phyloP scores from a whole-genome alignment of 2,113 vertebrate species.

The Lontra canadensis region DNA sequence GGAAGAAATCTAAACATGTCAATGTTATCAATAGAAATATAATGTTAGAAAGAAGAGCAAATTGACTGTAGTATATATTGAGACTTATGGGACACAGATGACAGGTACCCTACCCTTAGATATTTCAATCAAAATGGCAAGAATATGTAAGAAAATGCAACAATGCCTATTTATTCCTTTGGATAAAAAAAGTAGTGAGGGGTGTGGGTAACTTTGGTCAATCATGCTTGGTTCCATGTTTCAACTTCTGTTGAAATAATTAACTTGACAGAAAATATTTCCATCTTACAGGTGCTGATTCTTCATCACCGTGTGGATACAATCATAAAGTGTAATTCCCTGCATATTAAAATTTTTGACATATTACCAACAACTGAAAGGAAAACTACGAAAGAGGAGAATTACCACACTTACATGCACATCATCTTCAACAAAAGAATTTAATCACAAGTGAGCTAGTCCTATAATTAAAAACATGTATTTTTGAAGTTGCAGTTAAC shows the following conservation, averaged over 20 bases:
- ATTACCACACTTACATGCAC: neutral
- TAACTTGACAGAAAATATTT: neutral
- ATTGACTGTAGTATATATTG: neutral
- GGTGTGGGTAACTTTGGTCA: neutral
- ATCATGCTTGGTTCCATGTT: neutral
- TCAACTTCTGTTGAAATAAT: neutral
- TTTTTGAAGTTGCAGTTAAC: neutral
- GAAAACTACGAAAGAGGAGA: neutral
- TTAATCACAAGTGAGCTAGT: neutral
- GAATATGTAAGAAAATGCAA: neutral
- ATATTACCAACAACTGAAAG: neutral
- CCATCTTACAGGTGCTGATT: neutral
- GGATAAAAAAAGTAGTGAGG: neutral
- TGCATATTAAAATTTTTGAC: neutral
- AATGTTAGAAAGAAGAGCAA: neutral
- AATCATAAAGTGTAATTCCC: neutral
- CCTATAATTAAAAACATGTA: neutral
- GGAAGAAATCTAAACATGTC: neutral
- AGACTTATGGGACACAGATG: neutral
- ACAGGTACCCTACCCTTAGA: neutral
- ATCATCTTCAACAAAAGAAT: neutral
- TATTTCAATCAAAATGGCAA: conserved; percentile 13
- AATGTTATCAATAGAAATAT: neutral
- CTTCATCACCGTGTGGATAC: neutral
- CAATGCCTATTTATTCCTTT: neutral